Base-by-base conservation (phyloP, 1,140 invertebrate genomes). In the Anagrus nilaparvatae region DNA sequence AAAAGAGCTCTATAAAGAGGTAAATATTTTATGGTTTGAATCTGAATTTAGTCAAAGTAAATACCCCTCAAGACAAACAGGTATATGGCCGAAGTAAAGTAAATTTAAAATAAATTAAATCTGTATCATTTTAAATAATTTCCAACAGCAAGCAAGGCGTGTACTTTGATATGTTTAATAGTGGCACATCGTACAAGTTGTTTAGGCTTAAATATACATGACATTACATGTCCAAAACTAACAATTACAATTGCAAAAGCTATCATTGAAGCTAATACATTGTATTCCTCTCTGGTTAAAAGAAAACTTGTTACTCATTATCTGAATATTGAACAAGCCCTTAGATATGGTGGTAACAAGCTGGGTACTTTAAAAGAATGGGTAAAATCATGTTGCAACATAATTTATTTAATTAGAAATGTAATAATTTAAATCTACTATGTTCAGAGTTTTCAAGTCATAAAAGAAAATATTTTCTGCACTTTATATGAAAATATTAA, bases 1-100 rank as follows among this genome's bases (percentile, higher is more conserved):
- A 14, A 64, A 56, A 49, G 54, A 62, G 27, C 14, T 14, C 37
- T 51, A 43, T 24, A 25, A 51, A 12, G 43, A 54, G 7, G 45
- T 66, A 6, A 38, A 48, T 28, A 45, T 64, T 20, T 59, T 46
- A 24, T 69, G 63, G 64, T 69, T 62, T 31, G 40, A 62, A 31
- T 42, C 51, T 1, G 55, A 59, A 35, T 67, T 67, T 52, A 54
- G 59, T 0, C 66, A 69, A 54, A 65, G 60, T 48, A 57, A 55
- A 28, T 69, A 65, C 52, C 65, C 65, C 16, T 63, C 63, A 10
- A 63, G 65, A 25, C 66, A 67, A 54, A 53, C n/a, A n/a, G n/a
- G n/a, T n/a, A n/a, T n/a, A n/a, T n/a, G n/a, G n/a, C n/a, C n/a
- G n/a, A n/a, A n/a, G n/a, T n/a, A 54, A 55, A 36, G 65, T 67